phyloP scores from a whole-genome alignment of 2,113 vertebrate genomes.

The Pitta sordida region DNA sequence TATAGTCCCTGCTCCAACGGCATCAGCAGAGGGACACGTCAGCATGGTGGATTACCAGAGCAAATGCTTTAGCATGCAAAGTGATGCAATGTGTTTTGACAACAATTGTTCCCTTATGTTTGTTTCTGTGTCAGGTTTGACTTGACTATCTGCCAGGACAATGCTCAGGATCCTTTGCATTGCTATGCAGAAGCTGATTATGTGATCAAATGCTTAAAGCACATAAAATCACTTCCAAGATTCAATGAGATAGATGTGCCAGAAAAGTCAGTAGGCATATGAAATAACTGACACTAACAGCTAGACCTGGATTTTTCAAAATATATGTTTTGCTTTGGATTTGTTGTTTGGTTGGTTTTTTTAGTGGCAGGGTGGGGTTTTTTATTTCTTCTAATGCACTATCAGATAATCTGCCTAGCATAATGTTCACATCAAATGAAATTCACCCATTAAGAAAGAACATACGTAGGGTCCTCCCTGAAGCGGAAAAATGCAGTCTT shows the following conservation, averaged over 20 bases:
- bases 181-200: slow-evolving; percentile 33
- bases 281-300: background rate
- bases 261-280: slow-evolving; percentile 54
- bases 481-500: background rate
- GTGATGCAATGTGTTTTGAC: slow-evolving; percentile 54
- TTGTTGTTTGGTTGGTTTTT: background rate
- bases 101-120: slow-evolving; percentile 46
- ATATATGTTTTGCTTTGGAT: background rate
- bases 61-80: slow-evolving; percentile 43
- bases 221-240: slow-evolving; percentile 3
- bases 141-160: slow-evolving; percentile 10
- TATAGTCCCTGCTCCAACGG: background rate
- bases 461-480: background rate
- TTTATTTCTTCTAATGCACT: background rate
- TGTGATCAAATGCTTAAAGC: slow-evolving; percentile 19
- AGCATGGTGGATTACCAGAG: slow-evolving; percentile 62
- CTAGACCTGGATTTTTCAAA: slow-evolving; percentile 37
- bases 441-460: slow-evolving; percentile 15
- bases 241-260: slow-evolving; percentile 17
- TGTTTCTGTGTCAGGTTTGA: slow-evolving; percentile 45
- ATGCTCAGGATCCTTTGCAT: background rate
- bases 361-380: background rate
- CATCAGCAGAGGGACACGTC: slow-evolving; percentile 35
- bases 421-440: slow-evolving; percentile 52
- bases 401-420: background rate